Conservation (phyloP, 2,888 invertebrate genomes). For the Chirona hameri region DNA sequence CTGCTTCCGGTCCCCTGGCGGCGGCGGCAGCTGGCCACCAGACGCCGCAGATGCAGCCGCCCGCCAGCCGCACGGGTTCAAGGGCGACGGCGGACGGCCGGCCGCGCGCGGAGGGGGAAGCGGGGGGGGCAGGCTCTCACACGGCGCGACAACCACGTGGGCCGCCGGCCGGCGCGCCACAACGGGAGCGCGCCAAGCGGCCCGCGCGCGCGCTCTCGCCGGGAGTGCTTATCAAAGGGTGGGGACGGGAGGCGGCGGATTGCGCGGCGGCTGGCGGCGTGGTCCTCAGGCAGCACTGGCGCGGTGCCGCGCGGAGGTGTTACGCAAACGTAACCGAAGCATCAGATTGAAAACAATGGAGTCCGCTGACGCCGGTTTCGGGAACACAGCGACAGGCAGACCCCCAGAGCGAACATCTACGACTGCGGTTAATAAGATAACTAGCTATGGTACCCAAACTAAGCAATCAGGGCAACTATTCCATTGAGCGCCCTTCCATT, state of each 20-base stretch:
- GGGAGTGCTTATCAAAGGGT: not conserved
- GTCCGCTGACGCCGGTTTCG: no score
- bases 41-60: not conserved
- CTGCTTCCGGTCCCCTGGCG: conserved; percentile 9
- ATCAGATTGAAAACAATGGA: no score
- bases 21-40: not conserved
- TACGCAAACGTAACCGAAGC: no score
- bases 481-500: no score
- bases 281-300: no score
- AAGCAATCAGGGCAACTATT: no score
- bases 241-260: not conserved
- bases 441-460: no score
- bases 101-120: not conserved
- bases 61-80: conserved; percentile 3
- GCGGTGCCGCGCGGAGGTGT: not conserved
- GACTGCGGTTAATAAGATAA: no score
- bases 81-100: not conserved
- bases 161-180: not conserved
- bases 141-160: conserved; percentile 9
- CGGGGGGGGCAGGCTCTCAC: not conserved
- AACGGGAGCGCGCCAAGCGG: conserved; percentile 6
- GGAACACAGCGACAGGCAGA: no score
- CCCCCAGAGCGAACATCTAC: no score
- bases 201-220: not conserved
- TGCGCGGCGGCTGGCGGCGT: no score